Conservation (phyloP, 2,888 invertebrate genomes). For the Tinea trinotella region DNA sequence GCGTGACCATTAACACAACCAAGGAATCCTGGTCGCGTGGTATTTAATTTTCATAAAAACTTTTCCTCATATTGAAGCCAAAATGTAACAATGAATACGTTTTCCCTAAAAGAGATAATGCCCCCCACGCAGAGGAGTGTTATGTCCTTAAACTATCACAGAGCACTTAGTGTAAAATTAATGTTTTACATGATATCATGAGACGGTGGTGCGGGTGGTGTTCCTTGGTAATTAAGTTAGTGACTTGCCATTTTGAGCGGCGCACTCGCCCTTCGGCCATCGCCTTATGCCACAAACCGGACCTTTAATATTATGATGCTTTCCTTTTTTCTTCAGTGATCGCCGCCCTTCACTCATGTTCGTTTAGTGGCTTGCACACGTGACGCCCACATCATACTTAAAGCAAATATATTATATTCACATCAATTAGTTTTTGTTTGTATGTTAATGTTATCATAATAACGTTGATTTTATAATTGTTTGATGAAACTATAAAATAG, state of each 20-base stretch:
- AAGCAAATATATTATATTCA: no score
- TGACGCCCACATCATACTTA: not conserved
- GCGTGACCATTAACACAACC: no score
- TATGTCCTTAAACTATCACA: not conserved
- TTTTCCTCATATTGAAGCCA: no score
- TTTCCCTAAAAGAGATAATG: no score
- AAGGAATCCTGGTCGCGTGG: no score
- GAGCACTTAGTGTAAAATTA: slow-evolving; percentile 7
- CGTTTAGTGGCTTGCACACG: not conserved
- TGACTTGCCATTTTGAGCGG: not conserved
- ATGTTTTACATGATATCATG: slow-evolving; percentile 9
- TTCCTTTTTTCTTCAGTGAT: not conserved
- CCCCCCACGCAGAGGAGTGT: no score
- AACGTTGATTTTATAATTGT: no score
- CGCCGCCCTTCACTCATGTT: not conserved
- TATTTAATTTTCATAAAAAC: no score
- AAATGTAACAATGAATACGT: no score
- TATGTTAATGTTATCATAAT: no score
- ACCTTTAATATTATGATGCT: not conserved
- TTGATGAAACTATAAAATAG: no score
- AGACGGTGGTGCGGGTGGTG: not conserved
- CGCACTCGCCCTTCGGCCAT: not conserved
- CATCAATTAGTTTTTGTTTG: no score
- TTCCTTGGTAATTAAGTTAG: not conserved
- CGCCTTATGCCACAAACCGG: not conserved